Conservation (phyloP, 1,140 invertebrate species). For the Drosophila fuyamai region DNA sequence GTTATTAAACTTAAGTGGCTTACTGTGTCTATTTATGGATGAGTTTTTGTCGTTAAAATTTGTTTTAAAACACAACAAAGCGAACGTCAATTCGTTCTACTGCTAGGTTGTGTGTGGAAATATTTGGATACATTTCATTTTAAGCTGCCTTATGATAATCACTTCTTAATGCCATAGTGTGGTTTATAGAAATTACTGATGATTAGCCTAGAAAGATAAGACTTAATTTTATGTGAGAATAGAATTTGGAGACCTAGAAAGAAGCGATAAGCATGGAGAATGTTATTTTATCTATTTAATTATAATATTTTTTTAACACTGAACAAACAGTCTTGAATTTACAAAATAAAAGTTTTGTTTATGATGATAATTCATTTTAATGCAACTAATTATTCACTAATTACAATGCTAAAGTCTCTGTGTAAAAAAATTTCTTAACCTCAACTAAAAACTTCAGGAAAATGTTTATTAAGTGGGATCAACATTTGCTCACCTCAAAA, state of each 20-base stretch:
- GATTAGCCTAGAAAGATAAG: constrained; percentile 56
- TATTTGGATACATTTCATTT: constrained; percentile 23
- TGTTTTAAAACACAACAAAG: constrained; percentile 31
- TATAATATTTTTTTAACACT: background rate
- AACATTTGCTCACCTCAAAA: background rate
- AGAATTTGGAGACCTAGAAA: background rate
- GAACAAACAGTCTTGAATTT: no score
- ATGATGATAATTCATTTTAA: no score
- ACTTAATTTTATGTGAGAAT: constrained; percentile 13
- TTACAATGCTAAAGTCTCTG: no score
- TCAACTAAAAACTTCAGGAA: background rate
- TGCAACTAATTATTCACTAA: no score
- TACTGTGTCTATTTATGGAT: constrained; percentile 53
- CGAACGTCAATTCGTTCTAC: constrained; percentile 33
- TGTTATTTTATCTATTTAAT: background rate
- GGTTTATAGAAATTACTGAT: constrained; percentile 16
- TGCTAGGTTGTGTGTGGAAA: constrained; percentile 39
- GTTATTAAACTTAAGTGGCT: constrained; percentile 74
- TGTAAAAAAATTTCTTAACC: background rate
- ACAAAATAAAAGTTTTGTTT: background rate
- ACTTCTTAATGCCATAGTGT: constrained; percentile 23
- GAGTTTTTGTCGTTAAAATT: constrained; percentile 55
- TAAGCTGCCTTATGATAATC: constrained; percentile 48
- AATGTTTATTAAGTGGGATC: background rate
- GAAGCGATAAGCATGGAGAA: background rate